Evolutionary conservation across 2,113 vertebrate genomes (phyloP).

Genomic region (Thunnus thynnus): DNA sequence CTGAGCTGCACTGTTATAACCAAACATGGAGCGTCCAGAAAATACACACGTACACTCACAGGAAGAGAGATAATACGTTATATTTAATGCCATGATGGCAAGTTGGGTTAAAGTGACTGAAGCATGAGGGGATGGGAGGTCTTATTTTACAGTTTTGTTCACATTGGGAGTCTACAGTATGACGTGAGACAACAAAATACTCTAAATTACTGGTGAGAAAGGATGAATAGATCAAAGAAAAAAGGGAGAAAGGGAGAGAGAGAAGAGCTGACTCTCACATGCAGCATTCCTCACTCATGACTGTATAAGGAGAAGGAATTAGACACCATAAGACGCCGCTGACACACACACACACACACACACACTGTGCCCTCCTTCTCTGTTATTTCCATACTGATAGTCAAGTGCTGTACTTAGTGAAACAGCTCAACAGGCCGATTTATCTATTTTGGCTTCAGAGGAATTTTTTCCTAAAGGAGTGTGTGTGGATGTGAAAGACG

Average conservation of each 20-base stretch:
- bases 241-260: constrained; percentile 19
- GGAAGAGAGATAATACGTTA: not conserved
- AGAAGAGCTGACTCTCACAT: constrained; percentile 56
- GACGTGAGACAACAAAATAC: not conserved
- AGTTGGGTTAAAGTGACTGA: not conserved
- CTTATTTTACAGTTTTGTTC: not conserved
- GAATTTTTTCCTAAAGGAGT: constrained; percentile 15
- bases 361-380: constrained; percentile 6
- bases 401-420: constrained; percentile 23
- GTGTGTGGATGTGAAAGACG: not conserved
- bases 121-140: not conserved
- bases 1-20: constrained; percentile 41
- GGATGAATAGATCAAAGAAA: constrained; percentile 64
- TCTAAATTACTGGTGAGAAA: constrained; percentile 18
- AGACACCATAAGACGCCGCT: constrained; percentile 50
- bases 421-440: constrained; percentile 33
- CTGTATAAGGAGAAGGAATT: constrained; percentile 79
- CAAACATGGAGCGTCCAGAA: constrained; percentile 66
- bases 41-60: constrained; percentile 17
- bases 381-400: constrained; percentile 40
- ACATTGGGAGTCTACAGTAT: not conserved
- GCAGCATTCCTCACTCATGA: constrained; percentile 76
- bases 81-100: not conserved
- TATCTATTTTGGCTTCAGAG: constrained; percentile 30
- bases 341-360: constrained; percentile 51